Evolutionary conservation across 2,888 invertebrate genomes (phyloP).

Genomic region (Cryptops parisi): DNA sequence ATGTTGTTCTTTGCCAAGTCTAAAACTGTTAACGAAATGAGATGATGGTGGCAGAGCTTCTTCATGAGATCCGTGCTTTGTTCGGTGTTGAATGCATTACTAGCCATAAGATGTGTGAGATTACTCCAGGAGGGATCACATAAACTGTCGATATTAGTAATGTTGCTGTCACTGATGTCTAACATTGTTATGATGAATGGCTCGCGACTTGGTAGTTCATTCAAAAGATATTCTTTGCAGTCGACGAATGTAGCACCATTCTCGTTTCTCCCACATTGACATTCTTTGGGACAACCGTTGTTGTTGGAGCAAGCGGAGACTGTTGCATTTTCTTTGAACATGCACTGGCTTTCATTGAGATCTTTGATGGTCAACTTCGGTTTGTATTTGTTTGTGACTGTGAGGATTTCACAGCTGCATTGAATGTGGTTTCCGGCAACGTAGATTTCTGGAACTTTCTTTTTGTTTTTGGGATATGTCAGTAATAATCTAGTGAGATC

Average conservation of each 20-base stretch:
- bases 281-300: not conserved
- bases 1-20: constrained; percentile 1
- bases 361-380: not conserved
- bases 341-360: not conserved
- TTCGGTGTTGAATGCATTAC: not conserved
- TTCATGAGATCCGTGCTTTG: not conserved
- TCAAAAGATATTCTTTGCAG: not conserved
- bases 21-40: not conserved
- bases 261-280: not conserved
- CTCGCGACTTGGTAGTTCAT: not conserved
- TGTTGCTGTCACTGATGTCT: not conserved
- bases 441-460: not conserved
- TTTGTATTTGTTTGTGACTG: not conserved
- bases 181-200: not conserved
- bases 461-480: not conserved
- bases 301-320: not conserved
- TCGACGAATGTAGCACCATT: not conserved
- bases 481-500: constrained; percentile 24
- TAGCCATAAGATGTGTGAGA: not conserved
- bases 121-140: not conserved
- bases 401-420: not conserved
- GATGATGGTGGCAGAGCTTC: not conserved
- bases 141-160: not conserved
- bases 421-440: not conserved
- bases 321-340: not conserved